These are phyloP conservation scores for Zelostemma sp. DNA, from an alignment of 1,140 invertebrate species.

Conservation along the genomic window DNA sequence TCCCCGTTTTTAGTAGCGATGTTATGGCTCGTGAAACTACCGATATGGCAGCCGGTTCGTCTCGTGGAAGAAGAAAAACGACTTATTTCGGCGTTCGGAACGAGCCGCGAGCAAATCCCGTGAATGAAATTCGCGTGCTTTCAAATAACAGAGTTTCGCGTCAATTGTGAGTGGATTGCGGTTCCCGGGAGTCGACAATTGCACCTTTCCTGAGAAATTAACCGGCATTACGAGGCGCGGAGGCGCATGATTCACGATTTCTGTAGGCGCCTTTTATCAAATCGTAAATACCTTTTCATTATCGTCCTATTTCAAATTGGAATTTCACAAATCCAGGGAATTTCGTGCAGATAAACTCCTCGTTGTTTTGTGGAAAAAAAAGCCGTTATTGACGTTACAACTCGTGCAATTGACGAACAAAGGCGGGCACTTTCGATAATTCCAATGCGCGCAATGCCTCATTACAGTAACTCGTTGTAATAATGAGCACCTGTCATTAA, in stretches of 20 bases:
- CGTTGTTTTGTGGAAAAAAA: no score
- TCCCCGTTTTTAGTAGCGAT: constrained; percentile 16
- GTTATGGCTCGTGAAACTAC: constrained; percentile 34
- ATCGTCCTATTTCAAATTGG: no score
- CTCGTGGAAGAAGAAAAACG: not conserved
- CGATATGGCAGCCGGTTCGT: not conserved
- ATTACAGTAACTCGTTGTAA: not conserved
- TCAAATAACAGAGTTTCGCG: no score
- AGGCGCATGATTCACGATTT: constrained; percentile 1
- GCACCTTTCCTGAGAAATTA: constrained; percentile 27
- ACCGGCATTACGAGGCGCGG: constrained; percentile 21
- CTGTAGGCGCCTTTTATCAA: constrained; percentile 4
- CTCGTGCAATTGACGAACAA: not conserved
- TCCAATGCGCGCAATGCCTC: not conserved
- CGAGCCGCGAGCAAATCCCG: no score
- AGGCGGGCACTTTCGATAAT: not conserved
- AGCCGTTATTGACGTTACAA: no score
- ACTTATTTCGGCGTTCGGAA: no score
- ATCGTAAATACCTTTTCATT: no score
- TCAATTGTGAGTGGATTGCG: constrained; percentile 19
- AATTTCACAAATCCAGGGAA: no score
- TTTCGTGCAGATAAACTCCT: no score
- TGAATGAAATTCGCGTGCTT: no score
- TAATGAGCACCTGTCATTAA: not conserved
- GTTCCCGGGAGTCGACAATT: constrained; percentile 25